Percentiles rank a stretch among this genome's conserved stretches.
Conservation (phyloP, 2,113 vertebrate species). For the Chionodraco myersi region DNA sequence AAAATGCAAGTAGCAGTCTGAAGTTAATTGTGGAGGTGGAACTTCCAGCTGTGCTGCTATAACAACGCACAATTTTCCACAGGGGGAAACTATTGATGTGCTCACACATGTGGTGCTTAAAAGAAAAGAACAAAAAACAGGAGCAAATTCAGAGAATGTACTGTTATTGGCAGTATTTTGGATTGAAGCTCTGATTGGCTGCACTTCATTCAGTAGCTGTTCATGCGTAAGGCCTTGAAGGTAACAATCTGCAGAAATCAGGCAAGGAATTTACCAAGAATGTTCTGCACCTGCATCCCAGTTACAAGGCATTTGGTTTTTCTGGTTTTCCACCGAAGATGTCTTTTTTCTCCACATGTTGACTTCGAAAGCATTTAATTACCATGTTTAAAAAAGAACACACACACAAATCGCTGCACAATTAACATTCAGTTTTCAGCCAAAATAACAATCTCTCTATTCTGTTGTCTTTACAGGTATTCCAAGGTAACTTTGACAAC, state of each 20-base stretch:
- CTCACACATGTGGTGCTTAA: conserved; percentile 12
- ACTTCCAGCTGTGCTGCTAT: conserved; percentile 45
- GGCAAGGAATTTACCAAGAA: conserved; percentile 12
- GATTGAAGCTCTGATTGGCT: conserved; percentile 36
- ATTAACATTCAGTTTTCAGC: neutral
- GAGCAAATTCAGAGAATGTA: conserved; percentile 9
- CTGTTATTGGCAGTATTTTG: conserved; percentile 16
- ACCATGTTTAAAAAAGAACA: neutral
- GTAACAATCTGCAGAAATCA: conserved; percentile 20
- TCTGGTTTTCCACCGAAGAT: neutral
- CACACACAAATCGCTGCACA: too few species aligned
- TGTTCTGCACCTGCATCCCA: neutral
- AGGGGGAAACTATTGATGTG: conserved; percentile 27
- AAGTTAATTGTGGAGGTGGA: conserved; percentile 50
- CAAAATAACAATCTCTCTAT: neutral
- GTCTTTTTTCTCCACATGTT: neutral
- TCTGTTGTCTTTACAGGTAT: conserved; percentile 85
- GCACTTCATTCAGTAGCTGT: conserved; percentile 25
- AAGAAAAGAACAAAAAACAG: conserved; percentile 20
- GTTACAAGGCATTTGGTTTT: neutral
- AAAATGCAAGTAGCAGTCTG: conserved; percentile 33
- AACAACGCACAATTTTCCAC: conserved; percentile 37
- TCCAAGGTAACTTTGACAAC: conserved; percentile 99
- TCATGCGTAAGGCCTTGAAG: conserved; percentile 31
- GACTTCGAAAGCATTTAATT: neutral